A percentile compares a stretch with the other conserved stretches of the same genome.
Conservation (phyloP, 2,113 vertebrate genomes). For the Acrocephalus kingi region DNA sequence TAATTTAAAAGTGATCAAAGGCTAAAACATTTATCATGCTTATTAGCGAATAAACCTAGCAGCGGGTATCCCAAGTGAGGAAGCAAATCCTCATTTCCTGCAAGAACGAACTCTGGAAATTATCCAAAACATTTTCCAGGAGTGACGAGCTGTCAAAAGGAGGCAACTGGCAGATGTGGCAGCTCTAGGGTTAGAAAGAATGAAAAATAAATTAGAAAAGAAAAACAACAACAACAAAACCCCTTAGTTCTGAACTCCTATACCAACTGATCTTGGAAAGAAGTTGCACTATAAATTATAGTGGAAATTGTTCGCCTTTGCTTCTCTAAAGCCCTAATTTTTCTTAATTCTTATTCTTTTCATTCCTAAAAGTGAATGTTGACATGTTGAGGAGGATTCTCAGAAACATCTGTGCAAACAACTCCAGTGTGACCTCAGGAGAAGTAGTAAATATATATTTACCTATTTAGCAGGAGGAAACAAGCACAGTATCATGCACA, state of each 20-base stretch:
- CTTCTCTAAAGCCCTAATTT: not conserved
- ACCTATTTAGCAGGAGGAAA: fast-evolving
- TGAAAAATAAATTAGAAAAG: not conserved
- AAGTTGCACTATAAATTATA: constrained; percentile 20
- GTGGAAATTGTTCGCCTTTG: constrained; percentile 19
- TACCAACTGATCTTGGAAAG: constrained; percentile 56
- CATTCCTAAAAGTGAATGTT: not conserved
- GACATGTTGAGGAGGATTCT: not conserved
- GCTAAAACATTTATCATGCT: constrained; percentile 90
- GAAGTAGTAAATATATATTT: not conserved
- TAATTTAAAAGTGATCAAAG: constrained; percentile 90
- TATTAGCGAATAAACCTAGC: constrained; percentile 90
- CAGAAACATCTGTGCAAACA: not conserved
- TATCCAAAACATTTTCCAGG: constrained; percentile 83
- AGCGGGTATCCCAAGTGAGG: constrained; percentile 89
- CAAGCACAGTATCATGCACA: not conserved
- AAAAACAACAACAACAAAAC: not conserved
- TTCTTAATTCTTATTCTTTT: not conserved
- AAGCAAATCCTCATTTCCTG: constrained; percentile 84
- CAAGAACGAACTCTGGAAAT: constrained; percentile 85
- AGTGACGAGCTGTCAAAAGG: constrained; percentile 80
- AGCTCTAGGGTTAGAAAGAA: constrained; percentile 53
- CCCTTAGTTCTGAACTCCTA: constrained; percentile 69
- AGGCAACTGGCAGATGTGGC: constrained; percentile 73
- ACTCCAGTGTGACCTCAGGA: not conserved